Base-by-base conservation (phyloP, 2,113 vertebrate species). In the Embiotoca jacksoni region DNA sequence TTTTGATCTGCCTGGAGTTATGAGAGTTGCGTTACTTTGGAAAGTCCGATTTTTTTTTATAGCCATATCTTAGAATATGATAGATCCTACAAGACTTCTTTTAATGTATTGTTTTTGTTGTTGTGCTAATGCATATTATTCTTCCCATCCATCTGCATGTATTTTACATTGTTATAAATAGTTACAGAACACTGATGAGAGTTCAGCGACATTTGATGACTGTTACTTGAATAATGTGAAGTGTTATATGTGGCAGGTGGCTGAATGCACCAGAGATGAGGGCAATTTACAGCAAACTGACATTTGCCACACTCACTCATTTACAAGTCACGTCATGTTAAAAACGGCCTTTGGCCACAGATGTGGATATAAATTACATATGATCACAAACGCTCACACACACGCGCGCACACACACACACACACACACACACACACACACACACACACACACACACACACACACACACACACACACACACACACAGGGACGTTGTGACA, bases 321-420 rank as follows among this genome's bases (percentile, higher is more conserved):
- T 23, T 23, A 23, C 23, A 35, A 59, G 63, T 75, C 55, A 62
- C n/a, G 46, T 72, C 14, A 72, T 30, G 32, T 30, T 60, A 15
- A 59, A 39, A 62, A 36, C 72, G 49, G 10, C 56, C 55, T 80
- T 78, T 76, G 49, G 71, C 3, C 1, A 66, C 80, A 81, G 79
- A 86, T 89, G 83, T 75, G 53, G 30, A 67, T 83, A 75, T 60
- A 79, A 72, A 80, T 77, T 66, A 59, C 81, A 80, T 72, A 80
- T 8, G 7, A 75, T 75, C 57, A 11, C 41, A 39, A 47, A 72
- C 61, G 55, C 67, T n/a, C 23, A 13, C 41, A 47, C 49, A 9
- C 69, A 39, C 60, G 23, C 23, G 23, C 41, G 35, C 52, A 72
- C 61, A 59, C 67, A 31, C 23, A 13, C 49, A 9, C 69, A 39